phyloP scores from a whole-genome alignment of 2,888 invertebrate species.

The Erebia ligea region DNA sequence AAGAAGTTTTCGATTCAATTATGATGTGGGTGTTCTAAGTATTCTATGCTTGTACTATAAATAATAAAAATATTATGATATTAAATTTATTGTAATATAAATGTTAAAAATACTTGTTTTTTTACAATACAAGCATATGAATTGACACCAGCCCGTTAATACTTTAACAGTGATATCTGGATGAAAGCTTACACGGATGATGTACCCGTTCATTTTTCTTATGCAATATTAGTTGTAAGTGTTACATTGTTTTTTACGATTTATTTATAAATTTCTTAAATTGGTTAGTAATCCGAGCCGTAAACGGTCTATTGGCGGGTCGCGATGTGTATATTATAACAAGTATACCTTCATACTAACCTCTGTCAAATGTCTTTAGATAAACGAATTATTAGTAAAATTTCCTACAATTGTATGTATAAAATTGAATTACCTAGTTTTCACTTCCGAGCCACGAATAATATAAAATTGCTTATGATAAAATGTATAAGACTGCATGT shows the following conservation, averaged over 20 bases:
- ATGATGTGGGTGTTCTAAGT: slow-evolving; percentile 17
- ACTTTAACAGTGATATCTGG: slow-evolving; percentile 31
- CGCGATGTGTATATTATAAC: slow-evolving; percentile 27
- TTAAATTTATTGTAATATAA: slow-evolving; percentile 11
- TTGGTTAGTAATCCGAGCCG: slow-evolving; percentile 63
- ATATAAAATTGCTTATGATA: slow-evolving; percentile 38
- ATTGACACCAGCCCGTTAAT: slow-evolving; percentile 27
- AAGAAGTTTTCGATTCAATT: slow-evolving; percentile 20
- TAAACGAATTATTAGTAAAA: slow-evolving; percentile 36
- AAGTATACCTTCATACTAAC: slow-evolving; percentile 9
- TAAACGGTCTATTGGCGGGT: slow-evolving; percentile 47
- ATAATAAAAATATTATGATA: slow-evolving; percentile 31
- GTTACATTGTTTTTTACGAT: slow-evolving; percentile 81
- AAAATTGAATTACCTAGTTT: slow-evolving; percentile 35
- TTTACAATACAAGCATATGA: slow-evolving; percentile 45
- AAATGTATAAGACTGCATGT: slow-evolving; percentile 42
- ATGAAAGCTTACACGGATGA: slow-evolving; percentile 35
- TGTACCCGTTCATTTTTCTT: slow-evolving; percentile 74
- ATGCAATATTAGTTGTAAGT: slow-evolving; percentile 83
- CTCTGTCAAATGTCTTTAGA: slow-evolving; percentile 21
- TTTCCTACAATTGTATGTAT: slow-evolving; percentile 25
- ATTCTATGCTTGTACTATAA: slow-evolving; percentile 37
- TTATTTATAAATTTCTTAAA: slow-evolving; percentile 71
- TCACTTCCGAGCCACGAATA: slow-evolving; percentile 42
- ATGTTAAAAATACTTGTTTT: slow-evolving; percentile 12